These are phyloP conservation scores for Sylvilagus floridanus DNA, from an alignment of 2,797 vertebrate genomes.

Conservation along the genomic window DNA sequence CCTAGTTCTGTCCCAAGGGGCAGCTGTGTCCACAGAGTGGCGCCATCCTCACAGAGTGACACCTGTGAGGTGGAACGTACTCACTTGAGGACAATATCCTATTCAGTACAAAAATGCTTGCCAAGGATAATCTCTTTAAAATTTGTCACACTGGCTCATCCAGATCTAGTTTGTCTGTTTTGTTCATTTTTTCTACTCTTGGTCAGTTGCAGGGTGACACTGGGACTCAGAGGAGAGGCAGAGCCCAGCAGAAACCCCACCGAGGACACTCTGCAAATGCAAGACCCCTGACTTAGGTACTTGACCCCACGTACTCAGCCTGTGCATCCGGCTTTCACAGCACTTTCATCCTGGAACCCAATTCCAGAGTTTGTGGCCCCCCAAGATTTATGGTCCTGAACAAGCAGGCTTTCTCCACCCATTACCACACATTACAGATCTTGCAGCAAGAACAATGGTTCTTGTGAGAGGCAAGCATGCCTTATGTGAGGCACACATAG, in stretches of 20 bases:
- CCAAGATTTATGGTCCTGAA: conserved; percentile 48
- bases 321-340: neutral
- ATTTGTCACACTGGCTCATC: neutral
- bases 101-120: neutral
- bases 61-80: neutral
- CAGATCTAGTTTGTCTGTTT: neutral
- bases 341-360: conserved; percentile 25
- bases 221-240: neutral
- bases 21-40: neutral
- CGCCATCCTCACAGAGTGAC: neutral
- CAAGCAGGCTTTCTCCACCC: conserved; percentile 60
- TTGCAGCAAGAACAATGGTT: conserved; percentile 17
- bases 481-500: conserved; percentile 19
- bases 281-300: neutral
- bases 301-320: neutral
- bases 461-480: conserved; percentile 35
- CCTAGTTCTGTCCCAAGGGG: no score
- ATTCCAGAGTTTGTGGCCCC: conserved; percentile 52
- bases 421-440: conserved; percentile 40
- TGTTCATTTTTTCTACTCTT: neutral
- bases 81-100: neutral
- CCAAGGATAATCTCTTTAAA: conserved; percentile 27
- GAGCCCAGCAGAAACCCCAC: neutral
- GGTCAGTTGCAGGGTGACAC: neutral
- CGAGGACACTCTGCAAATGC: neutral